Evolutionary conservation across 2,113 vertebrate species (phyloP).

Genomic region (Microcebus lehilahytsara): DNA sequence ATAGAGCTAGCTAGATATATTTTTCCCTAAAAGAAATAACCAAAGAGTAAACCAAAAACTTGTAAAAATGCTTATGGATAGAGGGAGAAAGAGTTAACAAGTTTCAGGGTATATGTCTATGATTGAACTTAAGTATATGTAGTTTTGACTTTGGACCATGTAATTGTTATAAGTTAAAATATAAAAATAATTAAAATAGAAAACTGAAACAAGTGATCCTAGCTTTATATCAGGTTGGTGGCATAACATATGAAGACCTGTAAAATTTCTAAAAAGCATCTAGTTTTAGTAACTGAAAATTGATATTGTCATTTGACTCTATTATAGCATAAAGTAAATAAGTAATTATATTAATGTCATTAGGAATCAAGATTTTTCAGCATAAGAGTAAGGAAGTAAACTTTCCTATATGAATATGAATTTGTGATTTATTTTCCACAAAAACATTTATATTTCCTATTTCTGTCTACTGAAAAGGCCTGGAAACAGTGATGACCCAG

Average conservation of each 20-base stretch:
- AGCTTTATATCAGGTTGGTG: neutral
- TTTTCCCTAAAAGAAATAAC: neutral
- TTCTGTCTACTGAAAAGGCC: neutral
- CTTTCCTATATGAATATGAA: neutral
- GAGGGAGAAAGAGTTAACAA: neutral
- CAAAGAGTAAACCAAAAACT: neutral
- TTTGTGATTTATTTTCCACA: neutral
- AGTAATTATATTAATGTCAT: neutral
- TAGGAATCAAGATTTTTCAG: neutral
- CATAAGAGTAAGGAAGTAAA: neutral
- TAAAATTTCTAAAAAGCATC: slow-evolving; percentile 33
- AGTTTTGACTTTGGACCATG: neutral
- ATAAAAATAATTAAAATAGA: neutral
- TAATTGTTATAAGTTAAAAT: neutral
- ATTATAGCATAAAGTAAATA: neutral
- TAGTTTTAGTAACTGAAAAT: neutral
- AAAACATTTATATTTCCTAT: neutral
- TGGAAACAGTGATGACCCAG: neutral
- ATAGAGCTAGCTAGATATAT: neutral
- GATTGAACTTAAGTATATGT: neutral
- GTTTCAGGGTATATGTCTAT: neutral
- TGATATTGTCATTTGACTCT: neutral
- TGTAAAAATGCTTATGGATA: neutral
- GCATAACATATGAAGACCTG: neutral
- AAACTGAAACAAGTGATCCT: neutral